Conservation (phyloP, 2,888 invertebrate genomes). For the Phrixothrix hirtus region DNA sequence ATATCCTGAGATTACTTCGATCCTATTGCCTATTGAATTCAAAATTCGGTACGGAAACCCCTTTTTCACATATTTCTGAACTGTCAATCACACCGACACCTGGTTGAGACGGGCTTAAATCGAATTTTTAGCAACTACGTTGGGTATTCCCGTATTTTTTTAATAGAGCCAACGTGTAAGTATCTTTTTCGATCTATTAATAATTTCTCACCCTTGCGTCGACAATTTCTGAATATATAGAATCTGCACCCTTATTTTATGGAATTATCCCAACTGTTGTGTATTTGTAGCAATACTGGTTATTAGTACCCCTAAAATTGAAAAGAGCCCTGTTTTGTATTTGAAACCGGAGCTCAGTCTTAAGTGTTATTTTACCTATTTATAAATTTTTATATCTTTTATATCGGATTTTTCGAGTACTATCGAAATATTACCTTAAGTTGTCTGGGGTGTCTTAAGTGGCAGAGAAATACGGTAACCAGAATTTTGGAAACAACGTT, state of each 20-base stretch:
- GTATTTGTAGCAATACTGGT: conserved; percentile 44
- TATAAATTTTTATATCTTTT: conserved; percentile 26
- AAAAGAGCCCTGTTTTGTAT: conserved; percentile 26
- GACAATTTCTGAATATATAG: conserved; percentile 31
- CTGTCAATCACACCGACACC: conserved; percentile 41
- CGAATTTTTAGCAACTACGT: conserved; percentile 8
- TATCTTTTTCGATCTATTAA: conserved; percentile 2
- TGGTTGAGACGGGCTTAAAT: conserved; percentile 33
- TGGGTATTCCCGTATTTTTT: not conserved
- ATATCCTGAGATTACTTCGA: conserved; percentile 34
- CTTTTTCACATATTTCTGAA: conserved; percentile 33
- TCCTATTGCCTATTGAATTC: conserved; percentile 28
- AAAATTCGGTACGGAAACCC: conserved; percentile 33
- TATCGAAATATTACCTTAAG: not conserved
- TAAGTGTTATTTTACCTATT: conserved; percentile 34
- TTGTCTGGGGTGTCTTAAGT: not conserved
- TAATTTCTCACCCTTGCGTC: conserved; percentile 35
- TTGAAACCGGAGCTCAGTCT: conserved; percentile 18
- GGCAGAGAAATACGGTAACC: not conserved
- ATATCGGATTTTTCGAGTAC: not conserved
- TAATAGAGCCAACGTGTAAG: not conserved
- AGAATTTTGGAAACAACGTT: too few relatives aligned
- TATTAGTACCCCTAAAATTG: conserved; percentile 40
- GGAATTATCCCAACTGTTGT: conserved; percentile 42
- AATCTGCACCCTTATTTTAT: conserved; percentile 49